These are phyloP conservation scores for Phrixothrix hirtus DNA, from an alignment of 2,888 invertebrate species.

Conservation along the genomic window DNA sequence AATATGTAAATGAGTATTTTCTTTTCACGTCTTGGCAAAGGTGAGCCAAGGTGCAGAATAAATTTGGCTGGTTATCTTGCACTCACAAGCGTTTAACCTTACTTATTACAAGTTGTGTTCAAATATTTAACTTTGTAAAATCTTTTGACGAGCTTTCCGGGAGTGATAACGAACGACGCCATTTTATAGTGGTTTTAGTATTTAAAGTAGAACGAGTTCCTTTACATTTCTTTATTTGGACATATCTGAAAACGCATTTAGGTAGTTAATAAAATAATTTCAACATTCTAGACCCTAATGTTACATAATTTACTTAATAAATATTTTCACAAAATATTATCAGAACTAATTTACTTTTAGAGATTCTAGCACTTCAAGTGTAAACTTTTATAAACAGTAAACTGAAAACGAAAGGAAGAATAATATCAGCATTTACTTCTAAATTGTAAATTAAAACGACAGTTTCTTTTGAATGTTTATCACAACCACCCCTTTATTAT, in stretches of 20 bases:
- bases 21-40: constrained; percentile 44
- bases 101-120: constrained; percentile 43
- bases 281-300: too few relatives aligned
- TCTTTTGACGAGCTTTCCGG: constrained; percentile 37
- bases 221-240: constrained; percentile 1
- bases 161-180: constrained; percentile 29
- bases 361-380: too few relatives aligned
- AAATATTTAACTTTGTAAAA: constrained; percentile 51
- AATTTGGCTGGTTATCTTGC: constrained; percentile 48
- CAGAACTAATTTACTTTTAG: too few relatives aligned
- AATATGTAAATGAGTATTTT: constrained; percentile 53
- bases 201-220: constrained; percentile 11
- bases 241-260: too few relatives aligned
- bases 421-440: too few relatives aligned
- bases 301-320: neutral
- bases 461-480: too few relatives aligned
- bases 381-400: too few relatives aligned
- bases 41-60: constrained; percentile 50
- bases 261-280: too few relatives aligned
- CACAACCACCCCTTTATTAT: too few relatives aligned
- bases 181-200: constrained; percentile 12
- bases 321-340: too few relatives aligned
- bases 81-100: constrained; percentile 46
- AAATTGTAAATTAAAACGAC: too few relatives aligned
- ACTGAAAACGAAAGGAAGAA: too few relatives aligned